phyloP scores from a whole-genome alignment of 2,797 vertebrate genomes.

The Champsocephalus esox region DNA sequence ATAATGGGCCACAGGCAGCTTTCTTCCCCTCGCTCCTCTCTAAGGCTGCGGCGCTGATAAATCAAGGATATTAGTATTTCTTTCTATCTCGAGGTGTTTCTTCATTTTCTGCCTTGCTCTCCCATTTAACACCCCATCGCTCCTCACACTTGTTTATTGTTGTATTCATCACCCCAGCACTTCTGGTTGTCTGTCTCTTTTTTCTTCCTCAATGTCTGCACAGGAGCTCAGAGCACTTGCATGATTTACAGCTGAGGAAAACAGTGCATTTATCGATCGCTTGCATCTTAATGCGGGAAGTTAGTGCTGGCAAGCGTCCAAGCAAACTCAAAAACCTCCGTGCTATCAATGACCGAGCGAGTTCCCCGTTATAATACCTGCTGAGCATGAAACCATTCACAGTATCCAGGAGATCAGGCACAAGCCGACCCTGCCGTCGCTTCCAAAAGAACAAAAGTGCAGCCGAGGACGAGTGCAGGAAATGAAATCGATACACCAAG shows the following conservation, averaged over 20 bases:
- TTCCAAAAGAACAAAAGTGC: slow-evolving; percentile 3
- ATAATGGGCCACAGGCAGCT: slow-evolving; percentile 31
- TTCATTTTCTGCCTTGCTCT: slow-evolving; percentile 22
- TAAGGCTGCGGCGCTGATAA: slow-evolving; percentile 48
- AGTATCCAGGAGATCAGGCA: slow-evolving; percentile 28
- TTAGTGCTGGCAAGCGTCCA: slow-evolving; percentile 7
- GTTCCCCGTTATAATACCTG: slow-evolving; percentile 14
- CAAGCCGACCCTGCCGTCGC: neutral
- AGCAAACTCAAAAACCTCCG: slow-evolving; percentile 19
- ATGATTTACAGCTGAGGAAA: slow-evolving; percentile 53
- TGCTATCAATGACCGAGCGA: slow-evolving; percentile 17
- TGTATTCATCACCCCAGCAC: slow-evolving; percentile 39
- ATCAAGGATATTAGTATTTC: slow-evolving; percentile 57
- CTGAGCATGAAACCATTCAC: slow-evolving; percentile 5
- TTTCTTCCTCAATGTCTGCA: slow-evolving; percentile 22
- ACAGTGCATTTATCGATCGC: slow-evolving; percentile 59
- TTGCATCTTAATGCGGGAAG: slow-evolving; percentile 27
- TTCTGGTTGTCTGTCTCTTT: slow-evolving; percentile 29
- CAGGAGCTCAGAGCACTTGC: slow-evolving; percentile 29
- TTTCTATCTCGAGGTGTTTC: slow-evolving; percentile 18
- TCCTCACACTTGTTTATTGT: slow-evolving; percentile 37
- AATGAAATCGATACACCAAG: slow-evolving; percentile 51
- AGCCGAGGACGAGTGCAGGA: slow-evolving; percentile 26
- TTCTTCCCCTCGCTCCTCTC: slow-evolving; percentile 57
- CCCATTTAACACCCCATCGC: slow-evolving; percentile 17